Evolutionary conservation across 2,797 vertebrate genomes (phyloP), one percentile per base, ranked within the genome.

Genomic region (Sebastes matsubarae): DNA sequence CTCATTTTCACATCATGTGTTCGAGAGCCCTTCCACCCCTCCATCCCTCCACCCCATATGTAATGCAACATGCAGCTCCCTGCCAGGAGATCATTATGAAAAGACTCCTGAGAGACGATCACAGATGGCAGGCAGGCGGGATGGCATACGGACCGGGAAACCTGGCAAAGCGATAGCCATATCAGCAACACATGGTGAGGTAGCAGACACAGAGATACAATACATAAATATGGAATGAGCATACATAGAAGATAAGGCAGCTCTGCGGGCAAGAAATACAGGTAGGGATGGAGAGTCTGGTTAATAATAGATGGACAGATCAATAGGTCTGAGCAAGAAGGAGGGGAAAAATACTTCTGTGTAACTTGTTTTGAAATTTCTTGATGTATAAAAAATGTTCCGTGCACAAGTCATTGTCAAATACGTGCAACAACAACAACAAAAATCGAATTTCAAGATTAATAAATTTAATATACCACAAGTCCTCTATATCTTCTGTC

Each of bases 121-220:
- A 78, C 91, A 91, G 81, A 88, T 86, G 83, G 88, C 74, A 77
- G 85, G 68, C 86, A 79, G 84, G 80, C 68, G 65, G 78, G 70
- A 83, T 57, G 75, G 83, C 82, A 79, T 36, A 69, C 54, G 27
- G 80, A 54, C 71, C 22, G 68, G 8, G 46, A 79, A 46, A 73
- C 24, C 72, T 85, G 89, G 84, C 81, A 66, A 2, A 65, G 74
- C 55, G 24, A 74, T 1, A n/a, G 18, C 27, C 32, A 2, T 24
- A 71, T 79, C 76, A 76, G 69, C 87, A 50, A 50, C 46, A 80
- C 63, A 77, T 12, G 34, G 25, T 29, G 20, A 36, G 20, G 30
- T 5, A 22, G 64, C 24, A 68, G 34, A n/a, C 10, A 58, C 71
- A 50, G n/a, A 34, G 12, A 42, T 6, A 59, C 34, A 20, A 61